These are phyloP conservation scores for Lordiphosa collinella DNA, from an alignment of 1,140 invertebrate genomes.

Conservation along the genomic window DNA sequence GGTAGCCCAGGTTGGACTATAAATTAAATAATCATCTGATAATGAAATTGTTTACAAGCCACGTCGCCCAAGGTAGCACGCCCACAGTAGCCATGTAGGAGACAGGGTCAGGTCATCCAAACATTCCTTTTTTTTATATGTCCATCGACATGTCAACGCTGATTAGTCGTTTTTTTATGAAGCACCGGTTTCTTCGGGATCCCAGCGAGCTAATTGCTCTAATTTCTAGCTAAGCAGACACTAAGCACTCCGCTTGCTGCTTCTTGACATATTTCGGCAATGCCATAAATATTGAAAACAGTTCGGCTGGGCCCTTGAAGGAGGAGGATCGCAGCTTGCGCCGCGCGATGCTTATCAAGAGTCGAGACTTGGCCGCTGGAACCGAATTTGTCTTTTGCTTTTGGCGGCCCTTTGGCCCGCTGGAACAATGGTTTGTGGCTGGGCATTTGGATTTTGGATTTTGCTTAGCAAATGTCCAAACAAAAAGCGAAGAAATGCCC, in stretches of 20 bases:
- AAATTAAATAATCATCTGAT: slow-evolving; percentile 74
- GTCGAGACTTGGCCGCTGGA: slow-evolving; percentile 12
- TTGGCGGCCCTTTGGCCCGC: slow-evolving; percentile 46
- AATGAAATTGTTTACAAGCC: slow-evolving; percentile 74
- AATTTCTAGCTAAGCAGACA: slow-evolving; percentile 62
- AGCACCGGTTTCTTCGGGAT: slow-evolving; percentile 11
- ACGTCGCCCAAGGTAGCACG: slow-evolving; percentile 34
- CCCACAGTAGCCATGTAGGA: slow-evolving; percentile 54
- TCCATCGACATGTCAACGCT: slow-evolving; percentile 33
- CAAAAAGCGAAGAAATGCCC: slow-evolving; percentile 21
- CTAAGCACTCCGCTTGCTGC: slow-evolving; percentile 23
- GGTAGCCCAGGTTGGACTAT: slow-evolving; percentile 47
- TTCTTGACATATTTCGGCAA: slow-evolving; percentile 9
- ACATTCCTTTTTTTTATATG: slow-evolving; percentile 23
- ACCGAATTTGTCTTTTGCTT: slow-evolving; percentile 58
- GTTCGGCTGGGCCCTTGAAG: slow-evolving; percentile 20
- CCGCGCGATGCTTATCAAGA: slow-evolving; percentile 61
- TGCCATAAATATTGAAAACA: slow-evolving; percentile 58
- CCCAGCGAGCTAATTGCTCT: slow-evolving; percentile 63
- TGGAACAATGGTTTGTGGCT: slow-evolving; percentile 47
- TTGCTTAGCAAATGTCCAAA: slow-evolving; percentile 25
- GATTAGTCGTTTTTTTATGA: slow-evolving; percentile 48
- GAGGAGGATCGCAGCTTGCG: slow-evolving; percentile 57
- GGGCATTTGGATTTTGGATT: slow-evolving; percentile 58
- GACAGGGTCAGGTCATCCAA: slow-evolving; percentile 40